phyloP scores from a whole-genome alignment of 2,888 invertebrate genomes.

The Disparrhopalites patrizii region DNA sequence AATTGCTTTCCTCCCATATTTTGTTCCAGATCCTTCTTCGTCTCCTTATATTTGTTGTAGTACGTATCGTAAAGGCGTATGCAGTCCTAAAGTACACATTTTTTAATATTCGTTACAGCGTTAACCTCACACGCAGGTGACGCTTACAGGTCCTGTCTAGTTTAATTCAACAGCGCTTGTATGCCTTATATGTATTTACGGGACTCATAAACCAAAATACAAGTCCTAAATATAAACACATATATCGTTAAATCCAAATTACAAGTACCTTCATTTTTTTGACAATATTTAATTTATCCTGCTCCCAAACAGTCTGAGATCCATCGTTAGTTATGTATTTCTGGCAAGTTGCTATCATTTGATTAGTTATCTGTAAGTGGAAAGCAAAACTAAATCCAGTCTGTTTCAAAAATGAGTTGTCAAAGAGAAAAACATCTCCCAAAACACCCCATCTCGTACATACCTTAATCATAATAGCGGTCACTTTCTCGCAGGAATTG shows the following conservation, averaged over 20 bases:
- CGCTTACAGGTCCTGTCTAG: no score
- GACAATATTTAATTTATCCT: conserved; percentile 64
- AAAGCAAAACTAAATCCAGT: conserved; percentile 16
- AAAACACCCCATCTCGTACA: background rate
- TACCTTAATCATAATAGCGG: conserved; percentile 70
- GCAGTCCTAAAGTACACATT: conserved; percentile 51
- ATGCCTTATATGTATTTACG: background rate
- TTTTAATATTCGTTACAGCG: no score
- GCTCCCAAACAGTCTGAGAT: conserved; percentile 71
- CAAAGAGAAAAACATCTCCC: no score
- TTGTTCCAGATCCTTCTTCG: conserved; percentile 66
- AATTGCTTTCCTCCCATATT: conserved; percentile 63
- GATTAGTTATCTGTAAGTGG: conserved; percentile 69
- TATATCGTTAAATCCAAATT: background rate
- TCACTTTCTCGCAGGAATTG: conserved; percentile 73
- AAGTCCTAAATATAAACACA: no score
- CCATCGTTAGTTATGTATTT: conserved; percentile 68
- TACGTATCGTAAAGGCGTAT: conserved; percentile 58
- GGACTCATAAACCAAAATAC: no score
- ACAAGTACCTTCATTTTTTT: conserved; percentile 64
- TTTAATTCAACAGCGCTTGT: no score
- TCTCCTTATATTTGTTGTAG: conserved; percentile 59
- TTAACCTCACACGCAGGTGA: no score
- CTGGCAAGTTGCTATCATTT: conserved; percentile 77
- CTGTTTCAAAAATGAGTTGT: background rate